Percentiles rank a stretch among this genome's conserved stretches.
These are phyloP conservation scores for Etheostoma spectabile DNA, from an alignment of 2,113 vertebrate genomes.

Conservation along the genomic window DNA sequence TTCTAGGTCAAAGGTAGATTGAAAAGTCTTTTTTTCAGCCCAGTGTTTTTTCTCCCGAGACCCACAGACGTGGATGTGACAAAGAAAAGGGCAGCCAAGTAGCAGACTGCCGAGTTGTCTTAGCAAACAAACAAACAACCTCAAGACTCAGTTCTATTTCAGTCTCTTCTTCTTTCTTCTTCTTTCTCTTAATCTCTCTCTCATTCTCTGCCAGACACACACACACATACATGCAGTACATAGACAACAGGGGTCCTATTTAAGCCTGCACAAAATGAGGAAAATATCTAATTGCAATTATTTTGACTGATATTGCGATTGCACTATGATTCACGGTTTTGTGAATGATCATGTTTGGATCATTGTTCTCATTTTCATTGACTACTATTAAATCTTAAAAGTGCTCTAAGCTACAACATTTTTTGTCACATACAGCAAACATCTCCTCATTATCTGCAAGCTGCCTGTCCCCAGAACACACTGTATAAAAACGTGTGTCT, in stretches of 20 bases:
- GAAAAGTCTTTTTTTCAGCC: slow-evolving; percentile 59
- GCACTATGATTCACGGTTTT: no score
- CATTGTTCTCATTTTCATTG: no score
- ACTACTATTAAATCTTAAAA: no score
- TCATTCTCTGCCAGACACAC: slow-evolving; percentile 1
- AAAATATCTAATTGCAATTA: no score
- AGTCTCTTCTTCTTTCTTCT: neutral
- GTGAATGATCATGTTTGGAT: no score
- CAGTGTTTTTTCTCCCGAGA: slow-evolving; percentile 48
- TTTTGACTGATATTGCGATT: no score
- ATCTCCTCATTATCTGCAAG: no score
- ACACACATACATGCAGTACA: neutral
- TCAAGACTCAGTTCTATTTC: slow-evolving; percentile 46
- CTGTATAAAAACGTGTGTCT: no score
- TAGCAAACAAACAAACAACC: slow-evolving; percentile 58
- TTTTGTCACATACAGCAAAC: no score
- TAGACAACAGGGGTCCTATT: slow-evolving; percentile 23
- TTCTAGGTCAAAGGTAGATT: slow-evolving; percentile 68
- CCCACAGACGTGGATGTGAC: slow-evolving; percentile 44
- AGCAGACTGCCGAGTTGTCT: slow-evolving; percentile 46
- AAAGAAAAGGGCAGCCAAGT: slow-evolving; percentile 49
- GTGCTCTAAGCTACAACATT: no score
- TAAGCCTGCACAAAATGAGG: neutral
- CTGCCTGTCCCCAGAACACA: no score
- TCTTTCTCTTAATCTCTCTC: slow-evolving; percentile 11